These are phyloP conservation scores for Nymphalis polychloros DNA, from an alignment of 2,888 invertebrate genomes.

Conservation along the genomic window DNA sequence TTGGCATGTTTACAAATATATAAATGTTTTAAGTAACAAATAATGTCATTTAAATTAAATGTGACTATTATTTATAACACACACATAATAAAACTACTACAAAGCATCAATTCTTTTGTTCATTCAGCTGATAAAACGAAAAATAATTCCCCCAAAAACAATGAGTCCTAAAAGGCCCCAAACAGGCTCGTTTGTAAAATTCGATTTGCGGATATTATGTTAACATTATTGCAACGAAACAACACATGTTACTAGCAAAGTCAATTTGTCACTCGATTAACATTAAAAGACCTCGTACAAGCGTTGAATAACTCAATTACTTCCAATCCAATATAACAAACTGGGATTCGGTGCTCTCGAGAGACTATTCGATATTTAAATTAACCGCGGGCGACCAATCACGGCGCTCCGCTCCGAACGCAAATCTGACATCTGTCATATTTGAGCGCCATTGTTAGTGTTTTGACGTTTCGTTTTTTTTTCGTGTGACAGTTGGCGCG, in stretches of 20 bases:
- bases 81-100: neutral
- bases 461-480: conserved; percentile 66
- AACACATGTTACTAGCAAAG: conserved; percentile 52
- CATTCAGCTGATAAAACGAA: conserved; percentile 26
- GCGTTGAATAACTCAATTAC: conserved; percentile 63
- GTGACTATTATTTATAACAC: too few species aligned
- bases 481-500: conserved; percentile 67
- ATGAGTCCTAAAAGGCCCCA: conserved; percentile 24
- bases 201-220: conserved; percentile 34
- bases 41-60: too few species aligned
- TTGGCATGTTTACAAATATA: neutral
- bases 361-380: conserved; percentile 58
- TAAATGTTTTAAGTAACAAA: neutral
- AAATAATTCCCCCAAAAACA: conserved; percentile 28
- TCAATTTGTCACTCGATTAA: conserved; percentile 68
- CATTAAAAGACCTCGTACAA: conserved; percentile 57
- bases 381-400: conserved; percentile 54
- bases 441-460: conserved; percentile 60
- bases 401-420: conserved; percentile 47
- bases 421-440: conserved; percentile 77
- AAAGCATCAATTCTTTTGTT: conserved; percentile 9
- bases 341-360: conserved; percentile 44
- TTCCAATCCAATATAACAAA: conserved; percentile 57
- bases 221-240: conserved; percentile 36
- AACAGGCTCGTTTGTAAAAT: conserved; percentile 30